Evolutionary conservation across 2,113 vertebrate species (phyloP).

Genomic region (Tenebrosternarchus preto): DNA sequence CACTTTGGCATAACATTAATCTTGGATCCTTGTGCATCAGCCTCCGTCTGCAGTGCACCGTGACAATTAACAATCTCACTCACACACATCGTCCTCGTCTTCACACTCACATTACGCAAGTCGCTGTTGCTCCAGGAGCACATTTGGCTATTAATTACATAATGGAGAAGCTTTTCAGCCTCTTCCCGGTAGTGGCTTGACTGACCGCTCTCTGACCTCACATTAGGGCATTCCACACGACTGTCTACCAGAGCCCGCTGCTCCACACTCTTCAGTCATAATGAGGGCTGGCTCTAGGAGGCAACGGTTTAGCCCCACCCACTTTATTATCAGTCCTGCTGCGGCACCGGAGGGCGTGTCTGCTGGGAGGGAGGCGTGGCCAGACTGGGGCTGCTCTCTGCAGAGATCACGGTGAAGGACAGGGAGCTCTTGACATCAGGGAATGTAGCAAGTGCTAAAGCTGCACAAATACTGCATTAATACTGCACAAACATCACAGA

Average conservation of each 20-base stretch:
- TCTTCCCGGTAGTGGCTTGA: not conserved
- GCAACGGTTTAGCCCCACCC: too few relatives aligned
- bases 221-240: not conserved
- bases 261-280: too few relatives aligned
- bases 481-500: too few relatives aligned
- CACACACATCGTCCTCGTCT: not conserved
- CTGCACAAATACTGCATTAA: not conserved
- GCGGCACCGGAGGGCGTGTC: conserved; percentile 31
- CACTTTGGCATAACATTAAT: not conserved
- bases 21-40: not conserved
- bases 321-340: not conserved
- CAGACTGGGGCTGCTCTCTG: too few relatives aligned
- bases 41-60: not conserved
- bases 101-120: not conserved
- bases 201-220: not conserved
- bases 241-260: not conserved
- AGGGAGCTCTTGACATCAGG: too few relatives aligned
- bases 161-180: not conserved
- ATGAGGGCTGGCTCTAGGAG: too few relatives aligned
- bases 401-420: too few relatives aligned
- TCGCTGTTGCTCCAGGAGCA: not conserved
- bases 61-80: not conserved
- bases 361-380: conserved; percentile 34
- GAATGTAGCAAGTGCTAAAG: conserved; percentile 20
- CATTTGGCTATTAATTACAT: not conserved